phyloP scores from a whole-genome alignment of 2,888 invertebrate species.

The Ferdinandea cuprea region DNA sequence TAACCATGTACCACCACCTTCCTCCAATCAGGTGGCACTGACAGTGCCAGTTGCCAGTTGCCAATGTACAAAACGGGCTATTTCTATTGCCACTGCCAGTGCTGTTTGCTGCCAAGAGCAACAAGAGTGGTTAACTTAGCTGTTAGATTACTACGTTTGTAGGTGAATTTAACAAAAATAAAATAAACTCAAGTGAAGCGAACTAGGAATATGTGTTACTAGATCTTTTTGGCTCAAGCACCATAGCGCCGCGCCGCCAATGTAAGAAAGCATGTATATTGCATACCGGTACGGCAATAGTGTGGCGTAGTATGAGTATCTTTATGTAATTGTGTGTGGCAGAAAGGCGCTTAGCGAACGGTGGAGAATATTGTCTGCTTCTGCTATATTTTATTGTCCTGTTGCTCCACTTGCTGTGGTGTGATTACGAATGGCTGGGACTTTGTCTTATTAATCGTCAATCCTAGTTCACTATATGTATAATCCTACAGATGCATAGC shows the following conservation, averaged over 20 bases:
- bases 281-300: not conserved
- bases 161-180: constrained; percentile 27
- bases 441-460: constrained; percentile 45
- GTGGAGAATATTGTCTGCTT: constrained; percentile 33
- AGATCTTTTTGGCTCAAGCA: constrained; percentile 38
- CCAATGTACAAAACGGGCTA: constrained; percentile 60
- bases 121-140: constrained; percentile 43
- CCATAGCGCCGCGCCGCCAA: not conserved
- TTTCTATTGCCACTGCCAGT: constrained; percentile 60
- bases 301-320: constrained; percentile 31
- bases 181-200: constrained; percentile 23
- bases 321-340: constrained; percentile 31
- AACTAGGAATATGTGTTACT: constrained; percentile 67
- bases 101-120: constrained; percentile 55
- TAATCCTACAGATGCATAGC: constrained; percentile 2
- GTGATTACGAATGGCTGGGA: constrained; percentile 32
- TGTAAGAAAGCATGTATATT: not conserved
- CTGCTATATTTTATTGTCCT: constrained; percentile 32
- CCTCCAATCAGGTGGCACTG: constrained; percentile 66
- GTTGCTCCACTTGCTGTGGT: constrained; percentile 12
- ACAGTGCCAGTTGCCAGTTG: constrained; percentile 58
- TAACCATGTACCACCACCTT: constrained; percentile 52
- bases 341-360: constrained; percentile 38
- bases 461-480: constrained; percentile 28
- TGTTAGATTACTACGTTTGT: constrained; percentile 50